Base-by-base conservation (phyloP, 2,113 vertebrate genomes). In the Coreoperca whiteheadi region DNA sequence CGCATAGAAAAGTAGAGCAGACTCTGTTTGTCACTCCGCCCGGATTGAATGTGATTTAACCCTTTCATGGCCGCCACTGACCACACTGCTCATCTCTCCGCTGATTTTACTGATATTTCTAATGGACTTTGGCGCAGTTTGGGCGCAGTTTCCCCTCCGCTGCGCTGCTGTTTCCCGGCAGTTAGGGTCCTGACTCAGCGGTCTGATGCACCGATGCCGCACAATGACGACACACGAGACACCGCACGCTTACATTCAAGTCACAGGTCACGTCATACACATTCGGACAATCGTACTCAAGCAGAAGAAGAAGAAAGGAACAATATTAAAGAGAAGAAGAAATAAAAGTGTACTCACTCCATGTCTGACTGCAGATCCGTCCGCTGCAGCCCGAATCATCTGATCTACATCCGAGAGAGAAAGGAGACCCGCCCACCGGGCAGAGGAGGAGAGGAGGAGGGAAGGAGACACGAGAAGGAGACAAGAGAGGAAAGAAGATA, bases 261-360 rank as follows among this genome's bases (percentile, higher is more conserved):
- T 39, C 65, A 20, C 51, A 20, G 2, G 1, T 54, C 25, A 66
- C 69, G 43, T 67, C 57, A 79, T 1, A 57, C n/a, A 51, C 2
- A 50, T 0, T 51, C 1, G 70, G 39, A 28, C 18, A 41, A 64
- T 23, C 1, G 54, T 2, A 57, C 21, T 43, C 8, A 41, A 41
- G 32, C 4, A 11, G 1, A 11, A 46, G 11, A 50, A 41, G 7
- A 23, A n/a, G 0, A 48, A 10, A 37, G 14, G 15, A 16, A 48
- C 5, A 9, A 2, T 3, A 12, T 30, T 1, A 39, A 23, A 56
- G 46, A 76, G n/a, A 34, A 41, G 32, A 70, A 78, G 21, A 25
- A 83, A 71, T 15, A 0, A 61, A 67, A 66, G 68, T 39, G 50
- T 74, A 92, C 91, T 92, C 43, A 90, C 91, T 88, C 74, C 88